phyloP scores from a whole-genome alignment of 2,888 invertebrate species.

The Andrena chrysosceles region DNA sequence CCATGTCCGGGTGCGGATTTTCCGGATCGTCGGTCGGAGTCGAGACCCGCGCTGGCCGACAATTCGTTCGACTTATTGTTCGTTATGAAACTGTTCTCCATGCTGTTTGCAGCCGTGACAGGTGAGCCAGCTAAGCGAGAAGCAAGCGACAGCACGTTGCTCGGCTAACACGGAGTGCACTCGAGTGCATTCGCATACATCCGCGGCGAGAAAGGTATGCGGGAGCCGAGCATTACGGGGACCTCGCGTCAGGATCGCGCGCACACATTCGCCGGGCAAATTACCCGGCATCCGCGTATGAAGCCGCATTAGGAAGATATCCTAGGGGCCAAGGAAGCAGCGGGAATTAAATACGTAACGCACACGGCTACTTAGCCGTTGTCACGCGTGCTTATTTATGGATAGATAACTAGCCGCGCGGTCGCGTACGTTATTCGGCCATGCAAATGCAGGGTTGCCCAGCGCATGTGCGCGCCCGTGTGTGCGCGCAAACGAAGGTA shows the following conservation, averaged over 20 bases:
- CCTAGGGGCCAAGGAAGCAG: constrained; percentile 25
- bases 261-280: constrained; percentile 12
- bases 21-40: neutral
- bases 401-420: constrained; percentile 45
- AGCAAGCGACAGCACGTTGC: constrained; percentile 6
- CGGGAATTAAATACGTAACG: constrained; percentile 61
- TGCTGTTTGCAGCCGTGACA: constrained; percentile 20
- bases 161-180: constrained; percentile 9
- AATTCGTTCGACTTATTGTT: neutral
- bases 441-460: constrained; percentile 14
- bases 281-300: constrained; percentile 36
- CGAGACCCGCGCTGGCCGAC: neutral
- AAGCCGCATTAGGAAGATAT: constrained; percentile 51
- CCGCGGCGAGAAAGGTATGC: constrained; percentile 15
- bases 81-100: neutral
- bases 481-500: constrained; percentile 18
- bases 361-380: constrained; percentile 32
- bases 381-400: constrained; percentile 53
- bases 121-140: constrained; percentile 18
- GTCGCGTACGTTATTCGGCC: constrained; percentile 48
- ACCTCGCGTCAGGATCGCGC: constrained; percentile 21
- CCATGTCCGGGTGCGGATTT: neutral
- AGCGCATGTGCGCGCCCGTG: constrained; percentile 1
- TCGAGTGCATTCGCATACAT: neutral
- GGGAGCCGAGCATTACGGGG: constrained; percentile 10